Conservation (phyloP, 2,797 vertebrate genomes). For the Odontamblyopus rebecca region DNA sequence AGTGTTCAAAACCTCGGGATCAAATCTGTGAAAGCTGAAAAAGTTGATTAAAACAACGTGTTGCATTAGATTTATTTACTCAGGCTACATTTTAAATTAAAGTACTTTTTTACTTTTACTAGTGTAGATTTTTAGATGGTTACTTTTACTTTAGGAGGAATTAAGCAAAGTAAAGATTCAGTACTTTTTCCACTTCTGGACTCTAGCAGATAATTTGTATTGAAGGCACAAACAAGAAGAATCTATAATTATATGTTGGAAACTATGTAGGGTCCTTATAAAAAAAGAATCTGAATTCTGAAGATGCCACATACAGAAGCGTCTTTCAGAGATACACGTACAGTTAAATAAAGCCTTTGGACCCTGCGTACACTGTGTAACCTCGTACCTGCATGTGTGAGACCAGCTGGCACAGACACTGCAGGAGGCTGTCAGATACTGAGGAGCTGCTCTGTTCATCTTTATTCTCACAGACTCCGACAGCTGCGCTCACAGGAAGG, state of each 20-base stretch:
- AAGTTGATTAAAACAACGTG: too few relatives aligned
- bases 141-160: too few relatives aligned
- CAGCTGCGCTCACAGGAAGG: slow-evolving; percentile 60
- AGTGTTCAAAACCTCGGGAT: too few relatives aligned
- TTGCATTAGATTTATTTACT: too few relatives aligned
- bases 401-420: slow-evolving; percentile 81
- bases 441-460: slow-evolving; percentile 17
- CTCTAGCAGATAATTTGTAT: not conserved
- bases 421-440: slow-evolving; percentile 75
- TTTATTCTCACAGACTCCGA: slow-evolving; percentile 27
- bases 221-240: not conserved
- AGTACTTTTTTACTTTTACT: too few relatives aligned
- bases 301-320: not conserved
- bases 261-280: not conserved
- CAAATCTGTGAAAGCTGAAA: too few relatives aligned
- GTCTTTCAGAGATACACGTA: not conserved
- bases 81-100: too few relatives aligned
- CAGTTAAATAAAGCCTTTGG: not conserved
- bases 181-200: too few relatives aligned
- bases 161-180: too few relatives aligned
- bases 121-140: too few relatives aligned
- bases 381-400: slow-evolving; percentile 84
- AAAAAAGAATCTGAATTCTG: not conserved
- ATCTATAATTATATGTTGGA: not conserved
- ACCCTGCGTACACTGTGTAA: not conserved